Conservation (phyloP, 2,888 invertebrate species). For the Coenonympha arcania region DNA sequence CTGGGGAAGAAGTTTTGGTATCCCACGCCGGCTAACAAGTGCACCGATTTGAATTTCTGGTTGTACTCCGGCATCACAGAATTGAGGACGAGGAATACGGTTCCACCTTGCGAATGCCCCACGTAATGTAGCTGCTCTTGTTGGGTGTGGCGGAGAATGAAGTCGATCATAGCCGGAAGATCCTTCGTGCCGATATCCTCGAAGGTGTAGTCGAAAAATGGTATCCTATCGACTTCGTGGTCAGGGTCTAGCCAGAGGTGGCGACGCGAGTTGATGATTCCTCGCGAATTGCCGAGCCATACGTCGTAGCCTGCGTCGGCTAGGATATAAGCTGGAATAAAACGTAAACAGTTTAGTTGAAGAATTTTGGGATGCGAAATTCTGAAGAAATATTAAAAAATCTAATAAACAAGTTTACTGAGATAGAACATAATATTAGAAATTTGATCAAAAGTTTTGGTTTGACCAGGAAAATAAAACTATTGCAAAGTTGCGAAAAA, state of each 20-base stretch:
- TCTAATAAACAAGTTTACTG: no score
- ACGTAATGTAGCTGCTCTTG: slow-evolving; percentile 50
- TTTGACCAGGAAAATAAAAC: no score
- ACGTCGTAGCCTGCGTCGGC: slow-evolving; percentile 80
- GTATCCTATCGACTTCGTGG: slow-evolving; percentile 28
- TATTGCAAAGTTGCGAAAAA: no score
- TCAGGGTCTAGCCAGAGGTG: slow-evolving; percentile 65
- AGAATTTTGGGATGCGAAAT: no score
- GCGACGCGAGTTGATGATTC: slow-evolving; percentile 79
- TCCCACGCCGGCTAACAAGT: slow-evolving; percentile 54
- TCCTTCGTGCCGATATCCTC: slow-evolving; percentile 56
- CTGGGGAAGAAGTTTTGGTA: slow-evolving; percentile 46
- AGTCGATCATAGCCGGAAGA: slow-evolving; percentile 55
- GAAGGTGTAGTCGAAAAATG: slow-evolving; percentile 56
- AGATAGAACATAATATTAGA: no score
- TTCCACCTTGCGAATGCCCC: slow-evolving; percentile 64
- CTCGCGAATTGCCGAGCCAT: slow-evolving; percentile 89
- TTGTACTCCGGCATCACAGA: slow-evolving; percentile 51
- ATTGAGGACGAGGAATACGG: slow-evolving; percentile 45
- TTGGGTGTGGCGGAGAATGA: slow-evolving; percentile 40
- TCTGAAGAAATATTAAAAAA: no score
- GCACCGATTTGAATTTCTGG: slow-evolving; percentile 46
- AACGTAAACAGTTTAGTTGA: background rate
- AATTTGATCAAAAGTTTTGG: no score
- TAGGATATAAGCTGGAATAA: slow-evolving; percentile 75